These are phyloP conservation scores for Eretmodus cyanostictus DNA, from an alignment of 2,113 vertebrate species.

Conservation along the genomic window DNA sequence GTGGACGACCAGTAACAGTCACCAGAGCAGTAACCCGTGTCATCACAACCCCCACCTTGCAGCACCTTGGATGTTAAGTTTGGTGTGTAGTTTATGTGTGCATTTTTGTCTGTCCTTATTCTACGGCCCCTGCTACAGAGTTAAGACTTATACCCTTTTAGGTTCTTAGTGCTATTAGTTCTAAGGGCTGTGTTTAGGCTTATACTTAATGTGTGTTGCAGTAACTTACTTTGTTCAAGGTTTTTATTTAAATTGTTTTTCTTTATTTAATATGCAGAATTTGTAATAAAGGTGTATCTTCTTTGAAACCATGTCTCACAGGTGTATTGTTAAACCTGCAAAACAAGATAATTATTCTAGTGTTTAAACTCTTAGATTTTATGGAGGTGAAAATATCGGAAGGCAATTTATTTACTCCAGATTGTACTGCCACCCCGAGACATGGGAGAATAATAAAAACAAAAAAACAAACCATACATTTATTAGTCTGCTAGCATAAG, in stretches of 20 bases:
- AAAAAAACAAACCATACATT: not conserved
- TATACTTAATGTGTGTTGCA: not conserved
- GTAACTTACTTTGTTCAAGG: not conserved
- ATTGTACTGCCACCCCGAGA: not conserved
- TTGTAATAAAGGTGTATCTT: accelerated
- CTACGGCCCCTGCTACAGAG: not conserved
- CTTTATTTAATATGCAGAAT: not conserved
- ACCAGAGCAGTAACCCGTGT: not conserved
- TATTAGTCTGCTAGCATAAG: not conserved
- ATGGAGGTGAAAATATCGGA: accelerated
- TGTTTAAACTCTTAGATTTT: not conserved
- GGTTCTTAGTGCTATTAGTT: not conserved
- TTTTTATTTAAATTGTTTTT: not conserved
- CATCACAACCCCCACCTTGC: not conserved
- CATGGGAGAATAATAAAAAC: not conserved
- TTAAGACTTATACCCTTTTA: not conserved
- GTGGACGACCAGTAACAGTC: not conserved
- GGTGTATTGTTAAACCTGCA: not conserved
- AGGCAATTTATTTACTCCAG: not conserved
- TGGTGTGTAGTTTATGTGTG: not conserved
- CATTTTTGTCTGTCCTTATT: not conserved
- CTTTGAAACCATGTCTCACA: not conserved
- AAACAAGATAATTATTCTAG: not conserved
- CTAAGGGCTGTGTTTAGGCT: not conserved
- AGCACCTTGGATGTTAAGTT: not conserved